Evolutionary conservation across 2,113 vertebrate species (phyloP).

Genomic region (Grammatotria lemairii): DNA sequence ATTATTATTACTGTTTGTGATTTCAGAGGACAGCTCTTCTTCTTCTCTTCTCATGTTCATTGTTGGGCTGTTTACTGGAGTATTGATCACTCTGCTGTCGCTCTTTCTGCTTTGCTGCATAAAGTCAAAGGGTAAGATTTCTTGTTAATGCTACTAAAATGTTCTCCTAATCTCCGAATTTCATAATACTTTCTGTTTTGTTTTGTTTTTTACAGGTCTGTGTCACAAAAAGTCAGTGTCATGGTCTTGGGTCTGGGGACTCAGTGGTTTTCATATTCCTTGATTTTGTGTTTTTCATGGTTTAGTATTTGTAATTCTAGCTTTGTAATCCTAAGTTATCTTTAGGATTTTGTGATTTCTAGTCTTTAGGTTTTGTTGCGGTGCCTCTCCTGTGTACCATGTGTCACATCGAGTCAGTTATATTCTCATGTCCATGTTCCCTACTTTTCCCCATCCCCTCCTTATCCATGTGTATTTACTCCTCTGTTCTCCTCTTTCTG

Average conservation of each 20-base stretch:
- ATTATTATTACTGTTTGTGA: accelerated
- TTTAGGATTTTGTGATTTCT: neutral
- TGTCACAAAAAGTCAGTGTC: accelerated
- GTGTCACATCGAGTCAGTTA: neutral
- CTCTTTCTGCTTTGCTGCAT: no score
- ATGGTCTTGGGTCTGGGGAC: accelerated
- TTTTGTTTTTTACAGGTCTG: neutral
- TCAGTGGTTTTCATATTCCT: neutral
- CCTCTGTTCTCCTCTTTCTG: neutral
- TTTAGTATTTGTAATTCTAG: no score
- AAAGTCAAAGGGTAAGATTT: neutral
- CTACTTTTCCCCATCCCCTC: neutral
- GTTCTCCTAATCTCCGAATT: neutral
- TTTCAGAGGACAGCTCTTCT: accelerated
- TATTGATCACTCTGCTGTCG: accelerated
- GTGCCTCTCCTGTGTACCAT: neutral
- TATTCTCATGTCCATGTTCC: neutral
- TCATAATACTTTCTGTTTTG: neutral
- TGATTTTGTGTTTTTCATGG: neutral
- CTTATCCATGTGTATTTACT: accelerated
- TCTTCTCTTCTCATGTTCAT: no score
- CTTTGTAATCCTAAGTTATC: no score
- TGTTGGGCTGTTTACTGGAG: no score
- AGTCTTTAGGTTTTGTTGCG: neutral
- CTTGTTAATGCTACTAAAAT: neutral